Percentiles rank a stretch among this genome's conserved stretches.
phyloP scores from a whole-genome alignment of 2,888 invertebrate species.

The Zele albiditarsus region DNA sequence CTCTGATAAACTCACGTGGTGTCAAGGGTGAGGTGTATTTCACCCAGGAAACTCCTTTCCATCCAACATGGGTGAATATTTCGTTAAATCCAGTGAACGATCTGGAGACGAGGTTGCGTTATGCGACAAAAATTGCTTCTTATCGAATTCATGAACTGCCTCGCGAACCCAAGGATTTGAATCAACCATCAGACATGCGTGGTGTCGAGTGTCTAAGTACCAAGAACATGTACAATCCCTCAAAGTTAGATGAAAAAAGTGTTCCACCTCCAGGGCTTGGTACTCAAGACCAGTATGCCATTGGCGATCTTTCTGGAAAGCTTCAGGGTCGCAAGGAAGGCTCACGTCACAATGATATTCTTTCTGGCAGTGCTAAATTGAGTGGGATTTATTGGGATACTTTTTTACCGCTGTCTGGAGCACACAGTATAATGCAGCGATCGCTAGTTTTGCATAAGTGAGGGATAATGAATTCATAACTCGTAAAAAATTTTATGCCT shows the following conservation, averaged over 20 bases:
- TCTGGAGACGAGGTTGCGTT: slow-evolving; percentile 82
- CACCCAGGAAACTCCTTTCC: slow-evolving; percentile 86
- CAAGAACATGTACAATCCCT: slow-evolving; percentile 86
- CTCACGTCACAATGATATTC: slow-evolving; percentile 79
- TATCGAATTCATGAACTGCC: slow-evolving; percentile 84
- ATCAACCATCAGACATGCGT: slow-evolving; percentile 68
- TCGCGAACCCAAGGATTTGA: slow-evolving; percentile 75
- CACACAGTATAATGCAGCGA: slow-evolving; percentile 85
- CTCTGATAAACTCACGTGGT: slow-evolving; percentile 83
- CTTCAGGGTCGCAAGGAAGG: slow-evolving; percentile 82
- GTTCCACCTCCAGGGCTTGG: slow-evolving; percentile 83
- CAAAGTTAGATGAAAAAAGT: slow-evolving; percentile 74
- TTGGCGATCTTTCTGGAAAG: slow-evolving; percentile 93
- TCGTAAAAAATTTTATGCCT: slow-evolving; percentile 52
- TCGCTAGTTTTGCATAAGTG: slow-evolving; percentile 86
- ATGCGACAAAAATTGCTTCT: slow-evolving; percentile 82
- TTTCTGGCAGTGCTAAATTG: slow-evolving; percentile 83
- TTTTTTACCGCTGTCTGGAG: slow-evolving; percentile 88
- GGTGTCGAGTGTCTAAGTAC: slow-evolving; percentile 78
- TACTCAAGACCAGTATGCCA: slow-evolving; percentile 91
- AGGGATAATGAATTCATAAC: slow-evolving; percentile 43
- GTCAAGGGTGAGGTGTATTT: slow-evolving; percentile 86
- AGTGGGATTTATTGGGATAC: slow-evolving; percentile 87
- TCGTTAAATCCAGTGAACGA: slow-evolving; percentile 80
- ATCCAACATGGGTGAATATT: slow-evolving; percentile 87